Conservation (phyloP, 1,140 invertebrate genomes). For the Rhagoletis zephyria region DNA sequence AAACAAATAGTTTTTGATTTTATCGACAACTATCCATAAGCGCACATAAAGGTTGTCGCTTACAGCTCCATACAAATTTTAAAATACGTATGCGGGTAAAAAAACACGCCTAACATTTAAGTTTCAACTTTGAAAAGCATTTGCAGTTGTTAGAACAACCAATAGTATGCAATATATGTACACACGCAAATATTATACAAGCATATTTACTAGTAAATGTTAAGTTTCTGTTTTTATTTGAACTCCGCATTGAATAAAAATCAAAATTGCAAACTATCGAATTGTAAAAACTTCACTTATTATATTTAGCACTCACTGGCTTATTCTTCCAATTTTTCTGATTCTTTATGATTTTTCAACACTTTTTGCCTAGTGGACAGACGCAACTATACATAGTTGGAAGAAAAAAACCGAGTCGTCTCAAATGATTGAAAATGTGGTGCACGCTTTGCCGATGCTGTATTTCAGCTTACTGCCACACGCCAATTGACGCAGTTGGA, state of each 20-base stretch:
- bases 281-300: neutral
- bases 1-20: too few species aligned
- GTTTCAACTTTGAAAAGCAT: neutral
- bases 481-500: neutral
- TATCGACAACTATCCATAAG: too few species aligned
- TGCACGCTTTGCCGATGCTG: slow-evolving; percentile 3
- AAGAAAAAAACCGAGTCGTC: neutral
- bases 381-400: neutral
- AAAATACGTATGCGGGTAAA: too few species aligned
- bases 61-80: too few species aligned
- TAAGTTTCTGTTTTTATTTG: too few species aligned
- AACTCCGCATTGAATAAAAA: too few species aligned
- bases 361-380: neutral
- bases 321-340: slow-evolving; percentile 4
- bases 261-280: neutral
- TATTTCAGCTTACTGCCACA: neutral
- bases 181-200: neutral
- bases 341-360: neutral
- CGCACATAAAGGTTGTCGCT: too few species aligned
- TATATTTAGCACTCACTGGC: neutral
- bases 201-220: too few species aligned
- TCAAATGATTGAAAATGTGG: slow-evolving; percentile 27
- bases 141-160: neutral
- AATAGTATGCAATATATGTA: neutral
- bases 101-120: neutral